These are phyloP conservation scores for Hippolais icterina DNA, from an alignment of 2,113 vertebrate species.

Conservation along the genomic window DNA sequence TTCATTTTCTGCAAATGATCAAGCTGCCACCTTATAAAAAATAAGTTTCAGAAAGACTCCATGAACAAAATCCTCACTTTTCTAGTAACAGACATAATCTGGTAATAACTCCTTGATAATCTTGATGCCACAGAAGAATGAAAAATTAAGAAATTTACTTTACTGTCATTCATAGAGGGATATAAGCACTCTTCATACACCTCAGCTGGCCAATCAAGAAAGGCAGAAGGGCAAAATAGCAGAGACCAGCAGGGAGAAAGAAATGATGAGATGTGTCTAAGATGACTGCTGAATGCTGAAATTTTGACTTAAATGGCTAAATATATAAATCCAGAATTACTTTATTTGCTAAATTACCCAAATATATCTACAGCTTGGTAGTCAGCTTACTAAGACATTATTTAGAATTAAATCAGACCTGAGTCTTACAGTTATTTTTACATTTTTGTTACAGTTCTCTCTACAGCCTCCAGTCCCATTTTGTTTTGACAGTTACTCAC, in stretches of 20 bases:
- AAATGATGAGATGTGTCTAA: neutral
- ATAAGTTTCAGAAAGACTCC: neutral
- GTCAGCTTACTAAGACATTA: neutral
- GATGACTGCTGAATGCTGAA: neutral
- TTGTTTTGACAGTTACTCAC: neutral
- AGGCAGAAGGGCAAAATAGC: neutral
- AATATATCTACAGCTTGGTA: neutral
- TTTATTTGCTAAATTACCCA: neutral
- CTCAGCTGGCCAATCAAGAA: neutral
- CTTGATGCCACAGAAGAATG: neutral
- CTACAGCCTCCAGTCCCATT: neutral
- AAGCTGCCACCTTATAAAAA: neutral
- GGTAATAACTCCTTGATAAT: neutral
- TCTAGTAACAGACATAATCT: neutral
- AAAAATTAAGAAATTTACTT: neutral
- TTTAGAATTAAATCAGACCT: neutral
- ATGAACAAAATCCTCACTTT: neutral
- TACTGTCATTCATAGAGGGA: neutral
- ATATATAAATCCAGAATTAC: neutral
- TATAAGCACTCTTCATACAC: neutral
- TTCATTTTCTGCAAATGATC: neutral
- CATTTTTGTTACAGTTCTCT: neutral
- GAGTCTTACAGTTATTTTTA: neutral
- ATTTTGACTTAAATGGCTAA: neutral
- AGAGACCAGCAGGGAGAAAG: neutral